Conservation (phyloP, 2,888 invertebrate genomes). For the Pyrrhia umbra region DNA sequence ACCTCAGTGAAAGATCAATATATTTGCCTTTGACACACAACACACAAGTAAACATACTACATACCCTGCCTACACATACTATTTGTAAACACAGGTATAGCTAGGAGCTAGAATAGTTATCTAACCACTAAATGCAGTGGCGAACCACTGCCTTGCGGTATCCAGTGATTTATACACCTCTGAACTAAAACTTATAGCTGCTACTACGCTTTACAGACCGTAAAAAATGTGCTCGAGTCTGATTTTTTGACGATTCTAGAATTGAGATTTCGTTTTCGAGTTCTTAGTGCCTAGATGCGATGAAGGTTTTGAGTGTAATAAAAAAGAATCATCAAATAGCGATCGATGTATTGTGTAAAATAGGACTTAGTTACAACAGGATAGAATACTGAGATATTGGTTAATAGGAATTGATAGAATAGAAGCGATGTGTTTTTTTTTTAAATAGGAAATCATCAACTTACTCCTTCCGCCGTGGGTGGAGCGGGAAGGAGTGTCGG, state of each 20-base stretch:
- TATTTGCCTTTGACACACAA: constrained; percentile 12
- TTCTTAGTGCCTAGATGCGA: not conserved
- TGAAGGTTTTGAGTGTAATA: not conserved
- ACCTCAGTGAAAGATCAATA: constrained; percentile 17
- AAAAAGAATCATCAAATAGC: not conserved
- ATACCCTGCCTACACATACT: not conserved
- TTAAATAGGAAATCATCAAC: no score
- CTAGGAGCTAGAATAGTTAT: constrained; percentile 32
- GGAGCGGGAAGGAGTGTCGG: no score
- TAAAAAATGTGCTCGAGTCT: constrained; percentile 11
- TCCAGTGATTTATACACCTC: constrained; percentile 33
- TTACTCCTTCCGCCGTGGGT: no score
- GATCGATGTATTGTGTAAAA: not conserved
- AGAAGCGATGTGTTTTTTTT: no score
- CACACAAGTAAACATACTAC: not conserved
- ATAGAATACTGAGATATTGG: no score
- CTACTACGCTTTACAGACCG: constrained; percentile 7
- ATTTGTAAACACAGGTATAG: constrained; percentile 20
- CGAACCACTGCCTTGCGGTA: constrained; percentile 44
- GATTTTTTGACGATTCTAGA: not conserved
- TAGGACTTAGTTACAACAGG: not conserved
- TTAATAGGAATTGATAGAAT: no score
- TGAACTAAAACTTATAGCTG: constrained; percentile 41
- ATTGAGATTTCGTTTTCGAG: not conserved
- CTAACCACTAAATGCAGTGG: constrained; percentile 45